These are phyloP conservation scores for Pachycephus smyrnensis DNA, from an alignment of 2,888 invertebrate genomes.

Conservation along the genomic window DNA sequence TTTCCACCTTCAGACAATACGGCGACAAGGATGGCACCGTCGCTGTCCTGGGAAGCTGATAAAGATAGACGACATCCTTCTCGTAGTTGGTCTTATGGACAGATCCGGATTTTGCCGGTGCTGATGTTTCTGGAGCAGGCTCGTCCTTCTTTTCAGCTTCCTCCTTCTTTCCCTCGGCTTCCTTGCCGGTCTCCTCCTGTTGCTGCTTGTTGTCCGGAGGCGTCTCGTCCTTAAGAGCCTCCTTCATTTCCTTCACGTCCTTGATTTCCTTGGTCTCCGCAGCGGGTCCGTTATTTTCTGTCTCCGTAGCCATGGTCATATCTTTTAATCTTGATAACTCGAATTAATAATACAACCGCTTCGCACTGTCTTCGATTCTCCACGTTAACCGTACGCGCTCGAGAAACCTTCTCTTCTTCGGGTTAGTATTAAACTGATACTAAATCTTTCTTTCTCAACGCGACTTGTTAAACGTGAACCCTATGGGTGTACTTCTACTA, in stretches of 20 bases:
- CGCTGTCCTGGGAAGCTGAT: constrained; percentile 93
- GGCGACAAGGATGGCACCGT: constrained; percentile 91
- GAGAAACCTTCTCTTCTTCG: neutral
- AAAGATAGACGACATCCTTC: constrained; percentile 93
- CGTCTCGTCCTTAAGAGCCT: constrained; percentile 67
- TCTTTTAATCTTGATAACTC: constrained; percentile 14
- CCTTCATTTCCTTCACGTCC: constrained; percentile 72
- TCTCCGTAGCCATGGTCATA: constrained; percentile 81
- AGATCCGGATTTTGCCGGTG: constrained; percentile 78
- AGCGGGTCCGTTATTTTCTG: constrained; percentile 77
- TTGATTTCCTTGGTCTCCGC: constrained; percentile 72
- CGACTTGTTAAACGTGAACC: neutral
- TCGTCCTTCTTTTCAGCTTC: constrained; percentile 60
- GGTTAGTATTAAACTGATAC: neutral
- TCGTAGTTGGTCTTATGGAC: constrained; percentile 91
- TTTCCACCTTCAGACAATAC: constrained; percentile 95
- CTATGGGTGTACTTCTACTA: neutral
- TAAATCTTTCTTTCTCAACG: constrained; percentile 2
- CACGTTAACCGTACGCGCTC: neutral
- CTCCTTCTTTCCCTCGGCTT: constrained; percentile 60
- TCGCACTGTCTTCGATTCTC: neutral
- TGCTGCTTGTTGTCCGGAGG: constrained; percentile 60
- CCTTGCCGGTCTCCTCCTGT: constrained; percentile 56
- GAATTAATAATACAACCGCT: neutral
- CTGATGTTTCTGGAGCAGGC: constrained; percentile 69